Evolutionary conservation across 2,888 invertebrate species (phyloP).

Genomic region (Drosophila nr. perissopoda): DNA sequence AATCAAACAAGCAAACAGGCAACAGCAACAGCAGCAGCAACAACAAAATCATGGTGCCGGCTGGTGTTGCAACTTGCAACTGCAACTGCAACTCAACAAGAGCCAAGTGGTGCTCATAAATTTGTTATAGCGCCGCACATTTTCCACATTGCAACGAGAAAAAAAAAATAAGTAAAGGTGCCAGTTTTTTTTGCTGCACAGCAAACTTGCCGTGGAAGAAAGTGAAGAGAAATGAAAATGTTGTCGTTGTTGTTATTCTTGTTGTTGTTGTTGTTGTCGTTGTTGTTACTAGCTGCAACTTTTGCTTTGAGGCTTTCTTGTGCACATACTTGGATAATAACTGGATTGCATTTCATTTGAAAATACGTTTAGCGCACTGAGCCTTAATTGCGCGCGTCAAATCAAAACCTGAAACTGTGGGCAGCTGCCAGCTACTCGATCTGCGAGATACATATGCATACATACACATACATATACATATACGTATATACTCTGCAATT

Average conservation of each 20-base stretch:
- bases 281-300: constrained; percentile 24
- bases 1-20: constrained; percentile 19
- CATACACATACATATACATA: neutral
- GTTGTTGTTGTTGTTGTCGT: constrained; percentile 23
- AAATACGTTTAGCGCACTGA: constrained; percentile 68
- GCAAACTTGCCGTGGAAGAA: constrained; percentile 59
- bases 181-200: constrained; percentile 42
- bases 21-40: neutral
- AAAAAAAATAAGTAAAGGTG: constrained; percentile 32
- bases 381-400: constrained; percentile 64
- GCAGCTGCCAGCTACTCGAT: constrained; percentile 30
- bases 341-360: constrained; percentile 76
- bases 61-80: constrained; percentile 45
- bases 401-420: constrained; percentile 47
- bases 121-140: constrained; percentile 72
- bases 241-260: constrained; percentile 48
- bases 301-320: constrained; percentile 61
- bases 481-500: constrained; percentile 9
- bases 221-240: constrained; percentile 74
- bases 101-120: constrained; percentile 71
- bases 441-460: neutral
- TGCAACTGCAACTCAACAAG: constrained; percentile 34
- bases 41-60: constrained; percentile 24
- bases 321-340: constrained; percentile 67
- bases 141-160: constrained; percentile 66